These are phyloP conservation scores for Malurus melanocephalus DNA, from an alignment of 2,113 vertebrate species.

Conservation along the genomic window DNA sequence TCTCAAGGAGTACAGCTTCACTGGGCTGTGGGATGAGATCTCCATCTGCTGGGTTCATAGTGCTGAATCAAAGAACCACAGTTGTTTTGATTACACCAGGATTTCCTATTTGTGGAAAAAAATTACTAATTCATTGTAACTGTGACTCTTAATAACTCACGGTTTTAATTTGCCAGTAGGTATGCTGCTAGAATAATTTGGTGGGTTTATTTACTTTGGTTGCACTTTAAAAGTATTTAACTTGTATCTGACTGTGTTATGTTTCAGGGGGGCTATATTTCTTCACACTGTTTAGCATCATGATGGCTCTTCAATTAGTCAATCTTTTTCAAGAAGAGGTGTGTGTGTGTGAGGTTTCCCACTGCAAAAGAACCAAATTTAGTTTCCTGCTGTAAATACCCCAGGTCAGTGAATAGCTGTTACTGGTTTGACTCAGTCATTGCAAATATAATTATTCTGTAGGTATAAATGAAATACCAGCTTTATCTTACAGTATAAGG, in stretches of 20 bases:
- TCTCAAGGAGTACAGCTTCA: background rate
- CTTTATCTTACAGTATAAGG: background rate
- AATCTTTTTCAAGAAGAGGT: background rate
- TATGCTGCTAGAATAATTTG: background rate
- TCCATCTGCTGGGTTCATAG: background rate
- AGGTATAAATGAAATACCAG: background rate
- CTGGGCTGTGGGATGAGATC: background rate
- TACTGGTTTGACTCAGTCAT: background rate
- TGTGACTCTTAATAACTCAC: background rate
- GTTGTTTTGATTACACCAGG: background rate
- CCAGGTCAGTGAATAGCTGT: background rate
- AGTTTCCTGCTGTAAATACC: background rate
- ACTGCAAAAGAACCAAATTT: background rate
- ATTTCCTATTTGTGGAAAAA: background rate
- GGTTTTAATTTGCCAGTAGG: background rate
- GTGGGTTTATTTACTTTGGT: background rate
- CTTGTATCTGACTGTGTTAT: background rate
- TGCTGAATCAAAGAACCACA: background rate
- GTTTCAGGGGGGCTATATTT: background rate
- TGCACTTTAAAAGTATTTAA: background rate
- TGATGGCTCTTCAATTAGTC: background rate
- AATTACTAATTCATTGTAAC: fast-evolving
- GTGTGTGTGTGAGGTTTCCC: fast-evolving
- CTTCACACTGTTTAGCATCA: background rate
- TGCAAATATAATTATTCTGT: background rate